These are phyloP conservation scores for Megalopta genalis DNA, from an alignment of 1,140 invertebrate genomes.

Conservation along the genomic window DNA sequence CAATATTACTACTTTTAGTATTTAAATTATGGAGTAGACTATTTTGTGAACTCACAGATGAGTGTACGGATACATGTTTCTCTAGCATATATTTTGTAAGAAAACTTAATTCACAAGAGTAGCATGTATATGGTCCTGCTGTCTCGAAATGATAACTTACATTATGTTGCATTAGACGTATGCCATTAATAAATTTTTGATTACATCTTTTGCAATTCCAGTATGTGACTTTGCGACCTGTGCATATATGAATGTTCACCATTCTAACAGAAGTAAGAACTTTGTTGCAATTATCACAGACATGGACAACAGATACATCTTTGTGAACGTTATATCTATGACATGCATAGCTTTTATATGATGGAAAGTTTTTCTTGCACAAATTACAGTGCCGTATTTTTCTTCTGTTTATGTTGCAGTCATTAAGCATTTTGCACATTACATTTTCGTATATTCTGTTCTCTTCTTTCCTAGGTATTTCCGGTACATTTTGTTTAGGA, in stretches of 20 bases:
- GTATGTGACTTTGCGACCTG: background rate
- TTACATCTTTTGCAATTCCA: conserved; percentile 27
- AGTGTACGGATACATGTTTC: background rate
- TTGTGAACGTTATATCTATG: conserved; percentile 25
- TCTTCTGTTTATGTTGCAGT: background rate
- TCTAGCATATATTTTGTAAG: conserved; percentile 22
- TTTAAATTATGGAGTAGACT: background rate
- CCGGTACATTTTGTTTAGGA: too few species aligned
- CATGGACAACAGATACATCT: conserved; percentile 18
- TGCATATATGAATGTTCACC: conserved; percentile 28
- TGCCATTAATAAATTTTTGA: background rate
- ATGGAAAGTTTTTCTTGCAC: conserved; percentile 29
- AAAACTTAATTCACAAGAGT: conserved; percentile 9
- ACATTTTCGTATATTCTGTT: background rate
- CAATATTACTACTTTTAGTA: background rate
- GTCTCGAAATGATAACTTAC: conserved; percentile 8
- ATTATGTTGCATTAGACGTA: conserved; percentile 15
- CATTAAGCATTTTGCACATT: background rate
- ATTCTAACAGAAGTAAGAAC: conserved; percentile 32
- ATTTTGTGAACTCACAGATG: background rate
- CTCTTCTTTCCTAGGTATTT: background rate
- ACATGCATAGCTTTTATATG: conserved; percentile 12
- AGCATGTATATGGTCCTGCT: conserved; percentile 22
- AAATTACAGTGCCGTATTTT: conserved; percentile 17
- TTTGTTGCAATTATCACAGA: conserved; percentile 32